Evolutionary conservation across 2,888 invertebrate genomes (phyloP), one percentile per base, ranked within the genome.

Genomic region (Drosophila vallismaia): DNA sequence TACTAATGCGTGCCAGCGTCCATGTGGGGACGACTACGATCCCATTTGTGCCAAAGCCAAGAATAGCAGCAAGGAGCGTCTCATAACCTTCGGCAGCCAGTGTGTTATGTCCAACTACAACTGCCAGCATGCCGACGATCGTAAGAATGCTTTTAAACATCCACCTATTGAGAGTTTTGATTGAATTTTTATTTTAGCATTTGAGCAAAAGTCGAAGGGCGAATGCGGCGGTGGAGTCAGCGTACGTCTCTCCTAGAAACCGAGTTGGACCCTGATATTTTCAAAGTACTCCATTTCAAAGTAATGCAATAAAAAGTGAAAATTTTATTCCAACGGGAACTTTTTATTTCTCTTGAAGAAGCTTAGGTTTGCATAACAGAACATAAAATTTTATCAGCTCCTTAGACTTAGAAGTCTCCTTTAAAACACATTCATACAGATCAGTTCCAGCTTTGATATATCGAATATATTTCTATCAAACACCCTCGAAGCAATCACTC

Each of bases 31-130:
- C 2, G 75, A 70, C 0, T 91, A 91, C 63, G 84, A 84, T 0
- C 91, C 91, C 1, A 60, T 91, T 5, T 91, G 91, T 58, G 91
- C 84, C 36, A 88, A 80, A 49, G 86, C 89, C 33, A 90, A 89
- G 69, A 88, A 81, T 36, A 75, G 73, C 59, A 88, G 71, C 75
- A 90, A 91, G 78, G 90, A 91, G 53, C 88, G 89, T 29, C 76
- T 90, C 0, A 10, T 91, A 4, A 90, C 91, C 6, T 92, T 92
- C 59, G 91, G 91, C 38, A 92, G 74, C 52, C 60, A 77, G 2
- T 92, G 91, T 53, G 91, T 91, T 8, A 73, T 92, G 82, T 69
- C 71, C 56, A 91, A 89, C 42, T 91, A 90, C 77, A 92, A 92
- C 66, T 92, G 91, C 67, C 90, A 90, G 38, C 91, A 92, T 59